Base-by-base conservation (phyloP, 2,797 vertebrate species). In the Thamnophis elegans region DNA sequence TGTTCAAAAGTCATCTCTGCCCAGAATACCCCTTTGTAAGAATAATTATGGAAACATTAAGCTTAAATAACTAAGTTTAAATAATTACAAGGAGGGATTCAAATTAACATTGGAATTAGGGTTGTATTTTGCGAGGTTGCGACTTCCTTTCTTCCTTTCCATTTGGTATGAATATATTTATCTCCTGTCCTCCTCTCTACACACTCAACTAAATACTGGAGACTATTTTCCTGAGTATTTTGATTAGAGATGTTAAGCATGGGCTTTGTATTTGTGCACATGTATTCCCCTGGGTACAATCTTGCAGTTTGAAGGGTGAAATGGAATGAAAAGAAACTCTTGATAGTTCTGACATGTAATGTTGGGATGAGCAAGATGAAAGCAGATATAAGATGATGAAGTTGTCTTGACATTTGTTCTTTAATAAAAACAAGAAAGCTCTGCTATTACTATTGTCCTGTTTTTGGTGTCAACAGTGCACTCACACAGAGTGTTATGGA, bases 231-330 rank as follows among this genome's bases (percentile, higher is more conserved):
- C 0, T 47, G 26, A 28, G 14, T 28, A 62, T 12, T 20, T 26
- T 89, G 88, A 25, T 82, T 92, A 73, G 60, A 42, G 0, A 68
- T 36, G 89, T 36, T 93, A 86, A 95, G 91, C 25, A 51, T 0
- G 0, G 1, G 16, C 55, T 91, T 73, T 93, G 85, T 91, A 32
- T 87, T 60, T n/a, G 25, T 85, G 22, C 13, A 89, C 11, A 82
- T 16, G 59, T 0, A 0, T 73, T 94, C 92, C 91, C 20, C 36
- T 12, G 16, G 12, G 3, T 94, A 93, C 92, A 92, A 91, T 28
- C 91, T 11, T 47, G 25, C 90, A 91, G 65, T 36, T 92, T 85
- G 42, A 89, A 89, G 58, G 47, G 16, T 56, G 91, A n/a, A 95
- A 89, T 9, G 89, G 87, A 93, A 93, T 89, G 60, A 85, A 89